Percentiles rank a stretch among this genome's conserved stretches.
Evolutionary conservation across 2,888 invertebrate genomes (phyloP).

Genomic region (Conomelus anceps): DNA sequence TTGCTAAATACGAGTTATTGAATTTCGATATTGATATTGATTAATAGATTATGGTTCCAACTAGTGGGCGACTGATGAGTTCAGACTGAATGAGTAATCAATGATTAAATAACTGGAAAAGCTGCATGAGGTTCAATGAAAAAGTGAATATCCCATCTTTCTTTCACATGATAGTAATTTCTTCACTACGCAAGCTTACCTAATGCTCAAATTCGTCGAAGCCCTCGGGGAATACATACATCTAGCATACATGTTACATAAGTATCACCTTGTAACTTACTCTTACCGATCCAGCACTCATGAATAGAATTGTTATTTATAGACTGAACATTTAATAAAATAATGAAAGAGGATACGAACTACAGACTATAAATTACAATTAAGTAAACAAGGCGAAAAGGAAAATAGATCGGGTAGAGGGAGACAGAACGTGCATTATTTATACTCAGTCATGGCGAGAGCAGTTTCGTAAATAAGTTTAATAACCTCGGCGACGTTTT

Average conservation of each 20-base stretch:
- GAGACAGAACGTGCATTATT: not conserved
- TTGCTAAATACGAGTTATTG: too few relatives aligned
- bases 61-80: too few relatives aligned
- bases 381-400: not conserved
- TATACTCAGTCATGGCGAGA: not conserved
- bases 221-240: not conserved
- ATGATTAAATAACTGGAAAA: too few relatives aligned
- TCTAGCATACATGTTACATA: not conserved
- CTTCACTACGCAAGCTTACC: too few relatives aligned
- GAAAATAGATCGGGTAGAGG: not conserved
- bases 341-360: not conserved
- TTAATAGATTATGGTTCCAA: too few relatives aligned
- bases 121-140: too few relatives aligned
- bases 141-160: too few relatives aligned
- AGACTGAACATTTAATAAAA: not conserved
- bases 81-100: too few relatives aligned
- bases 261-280: not conserved
- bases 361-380: not conserved
- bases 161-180: too few relatives aligned
- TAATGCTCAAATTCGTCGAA: not conserved
- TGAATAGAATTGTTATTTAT: not conserved
- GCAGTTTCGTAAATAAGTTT: not conserved
- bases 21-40: too few relatives aligned
- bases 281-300: not conserved
- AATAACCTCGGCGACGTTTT: not conserved